Evolutionary conservation across 1,140 invertebrate genomes (phyloP).

Genomic region (Lordiphosa stackelbergi): DNA sequence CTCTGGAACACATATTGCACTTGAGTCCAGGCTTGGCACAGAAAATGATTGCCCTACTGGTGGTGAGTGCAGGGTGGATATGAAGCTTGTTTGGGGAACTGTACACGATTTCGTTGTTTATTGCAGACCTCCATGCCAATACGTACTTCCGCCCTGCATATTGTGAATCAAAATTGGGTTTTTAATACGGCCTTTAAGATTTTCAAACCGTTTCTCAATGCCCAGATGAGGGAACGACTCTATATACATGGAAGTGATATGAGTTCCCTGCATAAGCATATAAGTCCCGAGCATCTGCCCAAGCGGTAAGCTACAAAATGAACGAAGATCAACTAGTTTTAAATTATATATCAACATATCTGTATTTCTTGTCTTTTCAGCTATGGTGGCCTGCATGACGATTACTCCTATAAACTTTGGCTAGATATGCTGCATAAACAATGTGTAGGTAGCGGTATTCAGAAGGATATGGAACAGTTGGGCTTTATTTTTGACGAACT

Average conservation of each 20-base stretch:
- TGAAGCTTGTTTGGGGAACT: neutral
- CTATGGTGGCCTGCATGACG: constrained; percentile 84
- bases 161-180: constrained; percentile 87
- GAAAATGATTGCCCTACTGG: constrained; percentile 82
- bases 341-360: too few species aligned
- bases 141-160: constrained; percentile 85
- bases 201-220: constrained; percentile 86
- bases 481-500: constrained; percentile 76
- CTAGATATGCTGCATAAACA: constrained; percentile 80
- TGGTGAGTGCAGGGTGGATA: constrained; percentile 78
- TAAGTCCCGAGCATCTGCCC: constrained; percentile 84
- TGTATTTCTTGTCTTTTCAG: constrained; percentile 12
- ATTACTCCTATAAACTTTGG: constrained; percentile 86
- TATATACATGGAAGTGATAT: constrained; percentile 87
- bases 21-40: constrained; percentile 83
- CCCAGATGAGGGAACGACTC: constrained; percentile 83
- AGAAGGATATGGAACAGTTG: constrained; percentile 81
- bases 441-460: constrained; percentile 79
- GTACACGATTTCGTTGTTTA: constrained; percentile 20
- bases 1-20: constrained; percentile 84
- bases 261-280: constrained; percentile 86
- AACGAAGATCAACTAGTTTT: neutral
- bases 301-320: constrained; percentile 78
- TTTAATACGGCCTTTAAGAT: constrained; percentile 87
- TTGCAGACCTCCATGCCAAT: constrained; percentile 84